Conservation (phyloP, 2,888 invertebrate species). For the Tethea ocularis region DNA sequence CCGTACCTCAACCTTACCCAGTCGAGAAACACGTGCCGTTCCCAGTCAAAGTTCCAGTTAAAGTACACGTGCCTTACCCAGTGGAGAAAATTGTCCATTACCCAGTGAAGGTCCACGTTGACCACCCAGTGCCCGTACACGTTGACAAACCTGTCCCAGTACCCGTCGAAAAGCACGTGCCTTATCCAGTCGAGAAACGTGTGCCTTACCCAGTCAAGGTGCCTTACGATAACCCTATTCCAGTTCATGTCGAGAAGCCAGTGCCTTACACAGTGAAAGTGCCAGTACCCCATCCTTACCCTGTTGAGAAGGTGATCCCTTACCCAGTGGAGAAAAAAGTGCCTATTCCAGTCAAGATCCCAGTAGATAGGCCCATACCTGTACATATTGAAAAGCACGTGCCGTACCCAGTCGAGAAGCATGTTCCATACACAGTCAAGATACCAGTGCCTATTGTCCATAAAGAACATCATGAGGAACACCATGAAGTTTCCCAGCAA, state of each 20-base stretch:
- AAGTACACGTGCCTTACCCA: conserved; percentile 89
- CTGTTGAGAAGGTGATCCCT: conserved; percentile 86
- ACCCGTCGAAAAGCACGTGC: conserved; percentile 89
- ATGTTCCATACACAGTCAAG: conserved; percentile 88
- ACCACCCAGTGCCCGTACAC: conserved; percentile 87
- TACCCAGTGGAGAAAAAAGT: conserved; percentile 87
- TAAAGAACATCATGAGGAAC: conserved; percentile 49
- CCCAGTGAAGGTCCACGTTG: conserved; percentile 88
- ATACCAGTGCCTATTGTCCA: conserved; percentile 86
- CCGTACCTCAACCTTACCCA: conserved; percentile 88
- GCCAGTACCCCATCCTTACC: conserved; percentile 88
- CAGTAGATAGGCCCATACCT: conserved; percentile 84
- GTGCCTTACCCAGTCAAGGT: conserved; percentile 89
- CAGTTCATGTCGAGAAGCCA: conserved; percentile 90
- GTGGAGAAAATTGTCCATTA: conserved; percentile 89
- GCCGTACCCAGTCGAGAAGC: conserved; percentile 86
- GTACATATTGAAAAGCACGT: conserved; percentile 88
- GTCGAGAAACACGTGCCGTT: conserved; percentile 88
- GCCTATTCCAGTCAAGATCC: conserved; percentile 86
- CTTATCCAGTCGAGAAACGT: conserved; percentile 88
- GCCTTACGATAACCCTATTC: conserved; percentile 86
- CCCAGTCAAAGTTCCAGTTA: conserved; percentile 87
- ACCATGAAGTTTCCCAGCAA: conserved; percentile 42
- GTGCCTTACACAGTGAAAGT: conserved; percentile 91
- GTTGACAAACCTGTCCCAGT: conserved; percentile 88